Conservation (phyloP, 2,797 vertebrate genomes). For the Morus bassanus region DNA sequence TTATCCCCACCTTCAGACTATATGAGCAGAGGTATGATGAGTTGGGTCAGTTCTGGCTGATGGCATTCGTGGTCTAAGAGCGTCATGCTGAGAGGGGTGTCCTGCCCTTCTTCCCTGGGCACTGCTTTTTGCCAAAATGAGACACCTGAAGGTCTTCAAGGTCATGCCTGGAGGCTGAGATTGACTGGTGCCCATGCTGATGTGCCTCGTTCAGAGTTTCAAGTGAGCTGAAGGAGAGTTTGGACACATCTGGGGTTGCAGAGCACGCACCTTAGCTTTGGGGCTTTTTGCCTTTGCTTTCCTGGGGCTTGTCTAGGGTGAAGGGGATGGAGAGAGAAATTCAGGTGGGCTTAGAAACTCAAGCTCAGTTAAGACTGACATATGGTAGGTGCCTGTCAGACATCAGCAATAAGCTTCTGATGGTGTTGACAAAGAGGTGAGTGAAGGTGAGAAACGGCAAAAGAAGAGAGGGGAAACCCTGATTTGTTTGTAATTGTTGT, state of each 20-base stretch:
- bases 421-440: background rate
- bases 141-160: background rate
- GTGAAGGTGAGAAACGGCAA: background rate
- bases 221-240: background rate
- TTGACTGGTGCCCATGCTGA: rapidly evolving
- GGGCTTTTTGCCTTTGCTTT: background rate
- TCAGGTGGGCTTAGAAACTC: background rate
- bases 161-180: background rate
- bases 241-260: background rate
- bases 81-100: no score
- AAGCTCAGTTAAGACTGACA: background rate
- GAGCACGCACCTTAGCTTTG: background rate
- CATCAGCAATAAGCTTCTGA: background rate
- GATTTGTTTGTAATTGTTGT: background rate
- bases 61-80: background rate
- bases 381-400: no score
- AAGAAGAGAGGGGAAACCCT: background rate
- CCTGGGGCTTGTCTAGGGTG: background rate
- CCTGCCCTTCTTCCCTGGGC: background rate
- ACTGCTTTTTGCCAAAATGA: background rate
- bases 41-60: background rate
- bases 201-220: background rate
- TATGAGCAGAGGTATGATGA: background rate
- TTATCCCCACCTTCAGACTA: background rate
- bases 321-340: background rate